Percentiles rank a stretch among this genome's conserved stretches.
phyloP scores from a whole-genome alignment of 2,797 vertebrate genomes.

The Hemitrygon akajei region DNA sequence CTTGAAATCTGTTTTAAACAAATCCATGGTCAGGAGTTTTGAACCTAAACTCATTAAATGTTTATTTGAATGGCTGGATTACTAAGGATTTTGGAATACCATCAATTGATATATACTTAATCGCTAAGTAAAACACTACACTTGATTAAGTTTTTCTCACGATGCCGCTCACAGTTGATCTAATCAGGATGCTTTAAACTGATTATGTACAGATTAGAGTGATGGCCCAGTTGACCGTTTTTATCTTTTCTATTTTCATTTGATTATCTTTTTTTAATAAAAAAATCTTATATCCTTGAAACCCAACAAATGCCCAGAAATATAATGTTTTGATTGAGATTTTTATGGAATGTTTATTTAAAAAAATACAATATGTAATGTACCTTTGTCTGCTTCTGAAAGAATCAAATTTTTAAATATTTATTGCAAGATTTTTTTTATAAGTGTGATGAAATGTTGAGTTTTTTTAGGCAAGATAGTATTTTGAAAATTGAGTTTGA shows the following conservation, averaged over 20 bases:
- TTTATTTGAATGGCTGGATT: slow-evolving; percentile 84
- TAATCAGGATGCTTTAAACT: slow-evolving; percentile 97
- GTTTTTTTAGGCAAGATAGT: background rate
- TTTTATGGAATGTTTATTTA: background rate
- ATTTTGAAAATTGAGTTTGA: background rate
- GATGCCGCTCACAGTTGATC: slow-evolving; percentile 94
- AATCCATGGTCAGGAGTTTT: slow-evolving; percentile 75
- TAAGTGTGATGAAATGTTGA: background rate
- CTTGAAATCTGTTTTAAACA: slow-evolving; percentile 53
- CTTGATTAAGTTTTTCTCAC: slow-evolving; percentile 99
- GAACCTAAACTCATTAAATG: slow-evolving; percentile 83
- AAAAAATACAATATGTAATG: background rate
- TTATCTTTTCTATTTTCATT: slow-evolving; percentile 35
- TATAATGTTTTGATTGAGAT: background rate
- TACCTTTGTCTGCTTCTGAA: background rate
- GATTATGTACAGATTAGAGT: slow-evolving; percentile 53
- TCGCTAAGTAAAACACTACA: slow-evolving; percentile 99
- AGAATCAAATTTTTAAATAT: background rate
- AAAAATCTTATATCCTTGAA: background rate
- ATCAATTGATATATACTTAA: slow-evolving; percentile 90
- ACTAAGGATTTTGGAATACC: slow-evolving; percentile 80
- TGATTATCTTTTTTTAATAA: background rate
- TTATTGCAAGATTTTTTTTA: background rate
- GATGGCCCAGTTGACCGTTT: background rate
- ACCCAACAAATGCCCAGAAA: background rate